phyloP scores from a whole-genome alignment of 2,113 vertebrate species.

The Siniperca knerii region DNA sequence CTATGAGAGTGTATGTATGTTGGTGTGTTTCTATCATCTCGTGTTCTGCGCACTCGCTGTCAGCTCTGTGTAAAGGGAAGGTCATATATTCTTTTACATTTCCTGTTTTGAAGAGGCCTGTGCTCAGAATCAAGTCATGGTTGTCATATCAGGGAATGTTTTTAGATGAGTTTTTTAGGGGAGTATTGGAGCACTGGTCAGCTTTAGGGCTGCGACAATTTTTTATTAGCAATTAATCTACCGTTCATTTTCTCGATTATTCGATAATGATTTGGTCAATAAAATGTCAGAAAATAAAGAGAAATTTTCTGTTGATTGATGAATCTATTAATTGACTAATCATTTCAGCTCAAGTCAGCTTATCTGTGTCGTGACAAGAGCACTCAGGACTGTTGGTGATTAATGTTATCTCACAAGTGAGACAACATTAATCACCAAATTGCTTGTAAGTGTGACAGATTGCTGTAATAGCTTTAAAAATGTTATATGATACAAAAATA shows the following conservation, averaged over 20 bases:
- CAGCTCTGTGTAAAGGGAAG: constrained; percentile 44
- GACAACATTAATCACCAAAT: not conserved
- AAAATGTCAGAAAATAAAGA: not conserved
- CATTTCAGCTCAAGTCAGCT: not conserved
- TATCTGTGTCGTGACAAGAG: not conserved
- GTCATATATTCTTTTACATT: constrained; percentile 59
- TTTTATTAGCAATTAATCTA: not conserved
- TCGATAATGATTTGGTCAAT: not conserved
- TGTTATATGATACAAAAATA: not conserved
- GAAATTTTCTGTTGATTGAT: not conserved
- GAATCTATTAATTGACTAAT: not conserved
- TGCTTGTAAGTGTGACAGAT: not conserved
- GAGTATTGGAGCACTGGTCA: not conserved
- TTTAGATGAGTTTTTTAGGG: constrained; percentile 16
- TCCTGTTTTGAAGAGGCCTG: constrained; percentile 64
- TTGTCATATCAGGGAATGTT: constrained; percentile 34
- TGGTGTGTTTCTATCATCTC: constrained; percentile 21
- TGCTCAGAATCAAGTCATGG: constrained; percentile 28
- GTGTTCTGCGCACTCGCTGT: constrained; percentile 1
- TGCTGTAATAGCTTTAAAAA: not conserved
- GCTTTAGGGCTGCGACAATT: not conserved
- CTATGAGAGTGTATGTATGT: not conserved
- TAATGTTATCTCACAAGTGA: not conserved
- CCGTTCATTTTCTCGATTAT: not conserved
- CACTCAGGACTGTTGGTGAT: not conserved